Percentiles rank a stretch among this genome's conserved stretches.
phyloP scores from a whole-genome alignment of 2,888 invertebrate species.

The Lymantria dispar region DNA sequence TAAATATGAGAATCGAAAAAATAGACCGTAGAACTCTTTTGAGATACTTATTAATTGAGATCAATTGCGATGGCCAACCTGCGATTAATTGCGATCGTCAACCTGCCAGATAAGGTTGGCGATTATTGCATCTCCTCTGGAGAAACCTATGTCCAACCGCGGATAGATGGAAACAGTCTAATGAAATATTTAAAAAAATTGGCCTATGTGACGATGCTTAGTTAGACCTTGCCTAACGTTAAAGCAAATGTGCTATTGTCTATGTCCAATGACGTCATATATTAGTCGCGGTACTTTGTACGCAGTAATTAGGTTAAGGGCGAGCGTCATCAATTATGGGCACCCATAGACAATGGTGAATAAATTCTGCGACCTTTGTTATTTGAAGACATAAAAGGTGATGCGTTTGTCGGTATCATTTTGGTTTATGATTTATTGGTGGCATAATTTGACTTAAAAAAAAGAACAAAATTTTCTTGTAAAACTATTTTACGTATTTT shows the following conservation, averaged over 20 bases:
- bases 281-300: conserved; percentile 2
- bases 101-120: too few relatives aligned
- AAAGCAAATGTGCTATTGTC: conserved; percentile 37
- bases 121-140: too few relatives aligned
- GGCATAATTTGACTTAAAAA: too few relatives aligned
- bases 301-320: conserved; percentile 34
- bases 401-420: conserved; percentile 1
- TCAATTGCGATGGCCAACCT: too few relatives aligned
- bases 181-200: neutral
- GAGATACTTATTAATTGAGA: too few relatives aligned
- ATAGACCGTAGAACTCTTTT: too few relatives aligned
- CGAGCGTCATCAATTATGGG: neutral
- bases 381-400: conserved; percentile 5
- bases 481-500: too few relatives aligned
- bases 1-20: too few relatives aligned
- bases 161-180: too few relatives aligned
- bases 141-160: too few relatives aligned
- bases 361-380: neutral
- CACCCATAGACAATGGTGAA: neutral
- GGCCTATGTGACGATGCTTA: conserved; percentile 35
- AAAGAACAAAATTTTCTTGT: too few relatives aligned
- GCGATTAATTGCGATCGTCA: too few relatives aligned
- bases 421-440: neutral
- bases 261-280: conserved; percentile 26
- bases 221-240: conserved; percentile 18